These are phyloP conservation scores for Argyrosomus regius DNA, from an alignment of 2,797 vertebrate genomes.

Conservation along the genomic window DNA sequence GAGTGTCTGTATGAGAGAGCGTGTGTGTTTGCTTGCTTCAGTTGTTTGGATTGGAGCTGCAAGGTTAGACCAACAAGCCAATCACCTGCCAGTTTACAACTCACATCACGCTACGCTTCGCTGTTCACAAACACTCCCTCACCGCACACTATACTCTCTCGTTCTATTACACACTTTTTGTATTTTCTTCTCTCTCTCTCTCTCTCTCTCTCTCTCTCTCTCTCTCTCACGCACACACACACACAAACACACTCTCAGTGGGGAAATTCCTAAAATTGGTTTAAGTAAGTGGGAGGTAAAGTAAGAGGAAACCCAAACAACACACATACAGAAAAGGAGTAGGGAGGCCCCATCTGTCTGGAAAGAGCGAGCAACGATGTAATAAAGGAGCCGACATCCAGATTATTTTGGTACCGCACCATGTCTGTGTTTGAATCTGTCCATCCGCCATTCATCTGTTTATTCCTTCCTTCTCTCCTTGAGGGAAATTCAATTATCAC, in stretches of 20 bases:
- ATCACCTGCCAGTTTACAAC: slow-evolving; percentile 71
- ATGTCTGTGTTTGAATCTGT: slow-evolving; percentile 28
- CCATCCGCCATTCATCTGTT: slow-evolving; percentile 40
- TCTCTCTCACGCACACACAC: background rate
- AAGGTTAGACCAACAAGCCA: slow-evolving; percentile 69
- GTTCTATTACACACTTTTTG: background rate
- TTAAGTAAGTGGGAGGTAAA: slow-evolving; percentile 51
- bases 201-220: background rate
- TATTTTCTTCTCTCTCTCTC: background rate
- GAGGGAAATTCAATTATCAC: slow-evolving; percentile 65
- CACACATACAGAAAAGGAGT: slow-evolving; percentile 5
- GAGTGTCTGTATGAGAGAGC: background rate
- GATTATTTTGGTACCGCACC: slow-evolving; percentile 1
- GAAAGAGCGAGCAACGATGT: slow-evolving; percentile 5
- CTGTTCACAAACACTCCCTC: slow-evolving; percentile 52
- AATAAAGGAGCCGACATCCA: background rate
- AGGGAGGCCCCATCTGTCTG: slow-evolving; percentile 28
- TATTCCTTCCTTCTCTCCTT: slow-evolving; percentile 37
- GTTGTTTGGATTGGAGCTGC: slow-evolving; percentile 65
- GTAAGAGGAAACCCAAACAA: slow-evolving; percentile 28
- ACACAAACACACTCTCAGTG: slow-evolving; percentile 29
- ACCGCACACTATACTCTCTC: background rate
- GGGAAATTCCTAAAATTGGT: slow-evolving; percentile 42
- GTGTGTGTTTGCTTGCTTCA: slow-evolving; percentile 39
- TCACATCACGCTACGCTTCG: slow-evolving; percentile 51